These are phyloP conservation scores for Anthoscopus minutus DNA, from an alignment of 2,113 vertebrate genomes.

Conservation along the genomic window DNA sequence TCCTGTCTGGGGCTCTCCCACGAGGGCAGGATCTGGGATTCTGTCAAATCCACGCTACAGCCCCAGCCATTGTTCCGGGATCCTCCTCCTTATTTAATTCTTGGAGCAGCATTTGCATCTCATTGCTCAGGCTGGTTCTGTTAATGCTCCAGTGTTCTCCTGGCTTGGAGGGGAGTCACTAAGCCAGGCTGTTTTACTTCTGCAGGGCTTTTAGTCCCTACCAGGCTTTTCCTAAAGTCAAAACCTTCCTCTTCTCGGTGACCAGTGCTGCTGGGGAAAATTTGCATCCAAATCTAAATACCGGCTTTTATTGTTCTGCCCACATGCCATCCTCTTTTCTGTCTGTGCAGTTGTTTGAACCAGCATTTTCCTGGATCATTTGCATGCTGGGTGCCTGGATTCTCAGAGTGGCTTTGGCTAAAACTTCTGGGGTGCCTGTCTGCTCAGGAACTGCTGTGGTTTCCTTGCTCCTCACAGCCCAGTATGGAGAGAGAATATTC, in stretches of 20 bases:
- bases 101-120: background rate
- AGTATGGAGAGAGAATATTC: background rate
- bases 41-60: background rate
- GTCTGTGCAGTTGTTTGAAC: background rate
- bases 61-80: background rate
- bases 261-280: background rate
- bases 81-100: background rate
- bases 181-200: background rate
- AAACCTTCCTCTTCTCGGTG: background rate
- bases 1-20: background rate
- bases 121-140: background rate
- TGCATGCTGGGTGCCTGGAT: background rate
- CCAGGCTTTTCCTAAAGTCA: background rate
- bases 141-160: background rate
- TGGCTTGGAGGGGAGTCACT: background rate
- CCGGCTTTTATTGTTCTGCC: background rate
- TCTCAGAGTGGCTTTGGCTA: background rate
- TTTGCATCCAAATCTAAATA: background rate
- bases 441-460: accelerated
- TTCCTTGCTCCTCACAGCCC: background rate
- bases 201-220: background rate
- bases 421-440: background rate
- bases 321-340: background rate
- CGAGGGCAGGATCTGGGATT: background rate
- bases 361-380: background rate